These are phyloP conservation scores for Pantherophis vulpinus DNA, from an alignment of 2,797 vertebrate species.

Conservation along the genomic window DNA sequence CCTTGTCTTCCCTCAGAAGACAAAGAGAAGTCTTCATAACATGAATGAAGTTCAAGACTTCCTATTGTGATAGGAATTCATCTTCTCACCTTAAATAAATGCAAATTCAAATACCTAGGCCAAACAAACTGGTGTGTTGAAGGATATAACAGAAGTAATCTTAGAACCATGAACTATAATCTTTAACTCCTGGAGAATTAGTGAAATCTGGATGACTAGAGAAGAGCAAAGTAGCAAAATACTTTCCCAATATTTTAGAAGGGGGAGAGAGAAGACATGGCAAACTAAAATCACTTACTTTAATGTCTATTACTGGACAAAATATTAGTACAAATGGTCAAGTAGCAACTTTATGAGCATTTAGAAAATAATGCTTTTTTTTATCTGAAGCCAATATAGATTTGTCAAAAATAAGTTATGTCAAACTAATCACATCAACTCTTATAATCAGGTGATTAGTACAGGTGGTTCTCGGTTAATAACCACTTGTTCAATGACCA, in stretches of 20 bases:
- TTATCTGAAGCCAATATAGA: background rate
- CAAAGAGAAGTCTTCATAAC: background rate
- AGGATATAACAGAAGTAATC: background rate
- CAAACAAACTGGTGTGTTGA: background rate
- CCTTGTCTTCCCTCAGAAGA: background rate
- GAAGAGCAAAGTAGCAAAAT: background rate
- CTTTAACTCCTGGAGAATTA: background rate
- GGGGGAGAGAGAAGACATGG: background rate
- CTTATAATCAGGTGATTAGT: background rate
- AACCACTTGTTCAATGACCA: background rate
- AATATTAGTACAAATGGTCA: background rate
- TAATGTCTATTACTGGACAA: background rate
- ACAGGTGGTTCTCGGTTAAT: background rate
- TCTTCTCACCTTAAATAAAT: background rate
- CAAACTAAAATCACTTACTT: background rate
- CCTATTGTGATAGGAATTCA: background rate
- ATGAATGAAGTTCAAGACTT: background rate
- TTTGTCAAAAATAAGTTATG: background rate
- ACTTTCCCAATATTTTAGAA: background rate
- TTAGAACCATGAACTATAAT: background rate
- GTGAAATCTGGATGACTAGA: background rate
- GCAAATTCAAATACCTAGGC: background rate
- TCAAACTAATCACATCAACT: background rate
- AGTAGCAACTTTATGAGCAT: background rate
- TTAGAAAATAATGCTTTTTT: background rate